These are phyloP conservation scores for Acleris cristana DNA, from an alignment of 2,888 invertebrate genomes.

Conservation along the genomic window DNA sequence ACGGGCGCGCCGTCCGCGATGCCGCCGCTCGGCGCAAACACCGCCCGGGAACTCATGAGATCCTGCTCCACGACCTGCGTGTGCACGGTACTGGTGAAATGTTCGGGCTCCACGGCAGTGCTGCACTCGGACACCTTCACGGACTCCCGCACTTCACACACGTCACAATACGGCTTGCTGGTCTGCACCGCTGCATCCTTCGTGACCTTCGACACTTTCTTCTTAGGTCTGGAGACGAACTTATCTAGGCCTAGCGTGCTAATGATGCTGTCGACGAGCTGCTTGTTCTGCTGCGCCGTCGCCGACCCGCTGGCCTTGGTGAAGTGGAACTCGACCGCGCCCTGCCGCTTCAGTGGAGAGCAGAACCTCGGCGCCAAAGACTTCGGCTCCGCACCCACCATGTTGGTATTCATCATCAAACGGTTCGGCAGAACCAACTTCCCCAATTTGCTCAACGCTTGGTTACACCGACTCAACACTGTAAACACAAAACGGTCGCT, in stretches of 20 bases:
- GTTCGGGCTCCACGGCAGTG: slow-evolving; percentile 59
- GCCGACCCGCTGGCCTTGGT: slow-evolving; percentile 55
- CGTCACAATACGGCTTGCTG: slow-evolving; percentile 65
- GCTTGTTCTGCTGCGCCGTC: slow-evolving; percentile 64
- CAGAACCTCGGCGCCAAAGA: slow-evolving; percentile 61
- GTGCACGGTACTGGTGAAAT: slow-evolving; percentile 64
- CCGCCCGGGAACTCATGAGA: slow-evolving; percentile 66
- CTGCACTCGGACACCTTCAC: slow-evolving; percentile 51
- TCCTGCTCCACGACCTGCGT: slow-evolving; percentile 77
- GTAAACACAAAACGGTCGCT: slow-evolving; percentile 62
- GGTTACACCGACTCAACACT: slow-evolving; percentile 73
- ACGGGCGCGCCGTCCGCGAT: slow-evolving; percentile 63
- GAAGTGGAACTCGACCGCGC: slow-evolving; percentile 65
- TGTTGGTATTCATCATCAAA: slow-evolving; percentile 60
- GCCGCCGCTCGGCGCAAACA: slow-evolving; percentile 71
- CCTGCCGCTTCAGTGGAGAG: slow-evolving; percentile 75
- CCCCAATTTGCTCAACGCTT: slow-evolving; percentile 62
- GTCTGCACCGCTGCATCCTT: slow-evolving; percentile 74
- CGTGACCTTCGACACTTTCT: slow-evolving; percentile 56
- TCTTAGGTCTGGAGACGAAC: slow-evolving; percentile 61
- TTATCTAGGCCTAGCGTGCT: slow-evolving; percentile 64
- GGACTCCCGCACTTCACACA: slow-evolving; percentile 70
- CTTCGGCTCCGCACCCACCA: slow-evolving; percentile 55
- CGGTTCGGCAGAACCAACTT: slow-evolving; percentile 65
- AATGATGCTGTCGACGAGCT: slow-evolving; percentile 69